A percentile compares a stretch with the other conserved stretches of the same genome.
phyloP scores from a whole-genome alignment of 2,113 vertebrate species.

The Pardalotus punctatus region DNA sequence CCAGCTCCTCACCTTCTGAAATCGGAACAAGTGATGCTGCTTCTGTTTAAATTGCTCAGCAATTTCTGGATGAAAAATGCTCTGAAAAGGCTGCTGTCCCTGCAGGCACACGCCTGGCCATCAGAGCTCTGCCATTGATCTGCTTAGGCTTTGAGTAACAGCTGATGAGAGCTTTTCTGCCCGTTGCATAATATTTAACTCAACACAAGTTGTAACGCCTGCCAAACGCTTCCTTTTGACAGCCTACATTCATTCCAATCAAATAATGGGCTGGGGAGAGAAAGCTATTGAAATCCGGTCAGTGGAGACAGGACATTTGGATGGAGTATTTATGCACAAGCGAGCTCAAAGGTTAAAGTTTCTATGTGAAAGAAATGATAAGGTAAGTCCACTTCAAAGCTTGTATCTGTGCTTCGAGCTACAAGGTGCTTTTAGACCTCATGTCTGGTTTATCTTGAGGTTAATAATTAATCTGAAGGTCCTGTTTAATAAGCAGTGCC shows the following conservation, averaged over 20 bases:
- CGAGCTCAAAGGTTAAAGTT: constrained; percentile 99
- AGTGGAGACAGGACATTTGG: constrained; percentile 99
- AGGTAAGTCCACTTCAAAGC: constrained; percentile 82
- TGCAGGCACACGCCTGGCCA: fast-evolving
- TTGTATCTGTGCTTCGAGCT: constrained; percentile 53
- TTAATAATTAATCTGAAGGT: constrained; percentile 62
- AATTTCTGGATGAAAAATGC: neutral
- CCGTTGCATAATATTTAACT: constrained; percentile 32
- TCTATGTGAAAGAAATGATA: constrained; percentile 99
- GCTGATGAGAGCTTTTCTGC: constrained; percentile 56
- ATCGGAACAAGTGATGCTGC: fast-evolving
- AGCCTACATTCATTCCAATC: constrained; percentile 99
- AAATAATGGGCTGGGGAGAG: constrained; percentile 99
- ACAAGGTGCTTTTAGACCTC: constrained; percentile 60
- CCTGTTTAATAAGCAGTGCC: neutral
- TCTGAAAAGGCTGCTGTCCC: neutral
- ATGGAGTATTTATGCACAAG: constrained; percentile 99
- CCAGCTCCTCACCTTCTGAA: neutral
- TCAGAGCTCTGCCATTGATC: constrained; percentile 57
- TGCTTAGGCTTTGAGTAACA: constrained; percentile 39
- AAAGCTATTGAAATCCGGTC: constrained; percentile 99
- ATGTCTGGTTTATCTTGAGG: constrained; percentile 49
- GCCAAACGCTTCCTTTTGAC: constrained; percentile 71
- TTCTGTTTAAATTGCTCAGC: neutral
- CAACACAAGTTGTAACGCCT: constrained; percentile 61